Evolutionary conservation across 2,797 vertebrate species (phyloP).

Genomic region (Bovichtus variegatus): DNA sequence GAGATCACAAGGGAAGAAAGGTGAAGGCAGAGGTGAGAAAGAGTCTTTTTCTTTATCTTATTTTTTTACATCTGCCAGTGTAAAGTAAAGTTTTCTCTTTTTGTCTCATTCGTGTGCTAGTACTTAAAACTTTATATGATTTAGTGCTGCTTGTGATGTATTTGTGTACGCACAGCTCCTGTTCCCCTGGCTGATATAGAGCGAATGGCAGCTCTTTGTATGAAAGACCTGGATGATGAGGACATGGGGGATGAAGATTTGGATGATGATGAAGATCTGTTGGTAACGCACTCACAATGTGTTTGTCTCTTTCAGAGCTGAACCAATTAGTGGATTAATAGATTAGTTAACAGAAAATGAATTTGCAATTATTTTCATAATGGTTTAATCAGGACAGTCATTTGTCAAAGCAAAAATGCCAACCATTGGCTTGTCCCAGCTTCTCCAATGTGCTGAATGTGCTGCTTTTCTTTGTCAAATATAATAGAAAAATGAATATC

Average conservation of each 20-base stretch:
- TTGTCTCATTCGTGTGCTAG: neutral
- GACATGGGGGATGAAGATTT: conserved; percentile 86
- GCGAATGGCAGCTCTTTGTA: conserved; percentile 92
- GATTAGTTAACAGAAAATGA: neutral
- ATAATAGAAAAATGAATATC: neutral
- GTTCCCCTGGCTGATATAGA: conserved; percentile 92
- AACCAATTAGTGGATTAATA: neutral
- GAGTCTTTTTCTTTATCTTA: neutral
- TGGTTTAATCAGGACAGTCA: neutral
- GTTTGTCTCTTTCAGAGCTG: neutral
- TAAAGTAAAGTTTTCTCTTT: neutral
- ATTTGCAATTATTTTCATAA: neutral
- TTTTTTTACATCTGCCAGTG: neutral
- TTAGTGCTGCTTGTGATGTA: neutral
- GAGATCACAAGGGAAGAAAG: conserved; percentile 77
- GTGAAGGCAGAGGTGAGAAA: conserved; percentile 83
- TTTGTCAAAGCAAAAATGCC: neutral
- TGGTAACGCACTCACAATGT: conserved; percentile 81
- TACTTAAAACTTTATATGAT: neutral
- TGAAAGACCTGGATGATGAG: conserved; percentile 91
- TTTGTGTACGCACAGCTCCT: conserved; percentile 76
- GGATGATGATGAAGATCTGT: conserved; percentile 89
- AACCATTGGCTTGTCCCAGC: neutral
- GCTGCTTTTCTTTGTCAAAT: neutral
- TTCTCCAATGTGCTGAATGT: neutral